A percentile compares a stretch with the other conserved stretches of the same genome.
phyloP scores from a whole-genome alignment of 2,888 invertebrate genomes.

The Macaria liturata region DNA sequence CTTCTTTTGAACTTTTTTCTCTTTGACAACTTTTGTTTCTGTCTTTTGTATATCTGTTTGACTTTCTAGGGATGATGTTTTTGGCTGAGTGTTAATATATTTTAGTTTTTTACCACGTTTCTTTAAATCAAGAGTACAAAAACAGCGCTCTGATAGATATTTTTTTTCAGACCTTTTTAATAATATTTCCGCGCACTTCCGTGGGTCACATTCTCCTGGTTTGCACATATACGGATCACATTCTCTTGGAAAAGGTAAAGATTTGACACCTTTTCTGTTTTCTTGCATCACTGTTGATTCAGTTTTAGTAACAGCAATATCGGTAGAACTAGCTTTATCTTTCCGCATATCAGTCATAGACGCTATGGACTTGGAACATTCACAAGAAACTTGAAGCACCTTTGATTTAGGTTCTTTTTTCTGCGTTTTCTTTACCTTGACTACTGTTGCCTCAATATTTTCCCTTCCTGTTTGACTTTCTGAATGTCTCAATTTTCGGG shows the following conservation, averaged over 20 bases:
- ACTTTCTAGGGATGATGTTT: background rate
- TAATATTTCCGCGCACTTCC: too few species aligned
- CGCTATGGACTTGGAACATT: too few species aligned
- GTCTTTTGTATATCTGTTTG: background rate
- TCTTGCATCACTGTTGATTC: background rate
- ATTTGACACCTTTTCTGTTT: background rate
- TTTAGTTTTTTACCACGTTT: background rate
- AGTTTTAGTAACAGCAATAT: background rate
- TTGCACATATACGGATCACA: too few species aligned
- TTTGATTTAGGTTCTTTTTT: too few species aligned
- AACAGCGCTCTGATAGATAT: background rate
- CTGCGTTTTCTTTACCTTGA: too few species aligned
- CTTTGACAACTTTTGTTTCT: background rate
- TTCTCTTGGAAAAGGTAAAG: background rate
- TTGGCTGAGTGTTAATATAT: background rate
- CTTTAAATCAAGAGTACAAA: background rate
- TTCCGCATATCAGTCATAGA: background rate
- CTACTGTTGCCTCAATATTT: too few species aligned
- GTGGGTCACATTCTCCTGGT: too few species aligned
- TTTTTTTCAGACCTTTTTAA: background rate
- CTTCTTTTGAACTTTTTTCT: background rate
- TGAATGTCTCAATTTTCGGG: too few species aligned
- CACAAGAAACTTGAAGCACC: too few species aligned
- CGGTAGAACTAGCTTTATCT: background rate
- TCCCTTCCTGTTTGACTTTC: too few species aligned